Percentiles rank a stretch among this genome's conserved stretches.
phyloP scores from a whole-genome alignment of 2,888 invertebrate genomes.

The Hypomecis punctinalis region DNA sequence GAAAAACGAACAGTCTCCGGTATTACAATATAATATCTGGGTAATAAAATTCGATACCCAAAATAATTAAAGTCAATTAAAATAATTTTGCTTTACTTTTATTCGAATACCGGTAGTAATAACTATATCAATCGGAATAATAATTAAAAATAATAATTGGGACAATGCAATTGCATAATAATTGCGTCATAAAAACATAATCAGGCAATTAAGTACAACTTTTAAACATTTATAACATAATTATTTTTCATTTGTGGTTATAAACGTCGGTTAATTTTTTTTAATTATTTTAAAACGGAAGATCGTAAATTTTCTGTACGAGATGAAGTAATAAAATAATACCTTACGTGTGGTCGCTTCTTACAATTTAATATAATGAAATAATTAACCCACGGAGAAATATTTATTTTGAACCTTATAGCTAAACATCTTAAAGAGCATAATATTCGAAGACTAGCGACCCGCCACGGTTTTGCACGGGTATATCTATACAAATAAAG shows the following conservation, averaged over 20 bases:
- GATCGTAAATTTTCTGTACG: slow-evolving; percentile 17
- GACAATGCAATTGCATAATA: slow-evolving; percentile 11
- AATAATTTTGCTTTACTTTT: neutral
- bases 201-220: slow-evolving; percentile 25
- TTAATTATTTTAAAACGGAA: slow-evolving; percentile 17
- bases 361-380: slow-evolving; percentile 6
- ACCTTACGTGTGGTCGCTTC: slow-evolving; percentile 21
- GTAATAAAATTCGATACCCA: neutral
- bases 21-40: too few relatives aligned
- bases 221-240: slow-evolving; percentile 23
- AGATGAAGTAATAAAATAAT: slow-evolving; percentile 21
- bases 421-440: too few relatives aligned
- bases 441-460: too few relatives aligned
- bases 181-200: slow-evolving; percentile 23
- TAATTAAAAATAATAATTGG: neutral
- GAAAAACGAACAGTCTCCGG: too few relatives aligned
- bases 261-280: slow-evolving; percentile 22
- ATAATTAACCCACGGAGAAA: slow-evolving; percentile 19
- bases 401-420: slow-evolving; percentile 10
- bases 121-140: neutral
- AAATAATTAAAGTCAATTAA: neutral
- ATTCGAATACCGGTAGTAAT: slow-evolving; percentile 1
- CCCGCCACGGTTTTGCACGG: too few relatives aligned
- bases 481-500: too few relatives aligned
- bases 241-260: slow-evolving; percentile 25